Evolutionary conservation across 2,888 invertebrate species (phyloP).

Genomic region (Brachycybe producta): DNA sequence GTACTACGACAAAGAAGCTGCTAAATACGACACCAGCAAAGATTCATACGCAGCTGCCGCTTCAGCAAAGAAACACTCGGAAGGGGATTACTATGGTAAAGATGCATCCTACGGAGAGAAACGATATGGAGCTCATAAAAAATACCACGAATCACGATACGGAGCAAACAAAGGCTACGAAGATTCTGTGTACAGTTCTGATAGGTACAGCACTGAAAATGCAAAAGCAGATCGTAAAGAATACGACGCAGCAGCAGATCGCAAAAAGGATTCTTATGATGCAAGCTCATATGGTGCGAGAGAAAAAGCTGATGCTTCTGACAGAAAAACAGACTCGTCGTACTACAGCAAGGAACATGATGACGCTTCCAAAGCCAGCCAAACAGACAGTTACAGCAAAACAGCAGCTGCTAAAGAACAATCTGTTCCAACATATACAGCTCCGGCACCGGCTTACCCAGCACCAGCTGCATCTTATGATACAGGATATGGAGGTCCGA

Average conservation of each 20-base stretch:
- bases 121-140: conserved; percentile 6
- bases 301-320: background rate
- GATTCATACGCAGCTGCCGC: background rate
- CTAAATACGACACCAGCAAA: background rate
- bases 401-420: background rate
- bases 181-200: background rate
- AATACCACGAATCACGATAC: background rate
- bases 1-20: background rate
- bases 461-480: background rate
- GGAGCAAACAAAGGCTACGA: conserved; percentile 1
- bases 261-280: too few species aligned
- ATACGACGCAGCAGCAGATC: too few species aligned
- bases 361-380: background rate
- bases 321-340: too few species aligned
- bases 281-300: background rate
- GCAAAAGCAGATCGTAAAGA: background rate
- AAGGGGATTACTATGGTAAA: conserved; percentile 2
- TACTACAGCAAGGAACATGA: background rate
- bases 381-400: background rate
- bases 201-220: background rate
- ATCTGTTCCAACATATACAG: too few species aligned
- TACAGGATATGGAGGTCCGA: background rate
- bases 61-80: background rate
- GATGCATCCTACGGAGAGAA: conserved; percentile 8
- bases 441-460: too few species aligned